Conservation (phyloP, 2,113 vertebrate genomes). For the Podocnemis expansa region DNA sequence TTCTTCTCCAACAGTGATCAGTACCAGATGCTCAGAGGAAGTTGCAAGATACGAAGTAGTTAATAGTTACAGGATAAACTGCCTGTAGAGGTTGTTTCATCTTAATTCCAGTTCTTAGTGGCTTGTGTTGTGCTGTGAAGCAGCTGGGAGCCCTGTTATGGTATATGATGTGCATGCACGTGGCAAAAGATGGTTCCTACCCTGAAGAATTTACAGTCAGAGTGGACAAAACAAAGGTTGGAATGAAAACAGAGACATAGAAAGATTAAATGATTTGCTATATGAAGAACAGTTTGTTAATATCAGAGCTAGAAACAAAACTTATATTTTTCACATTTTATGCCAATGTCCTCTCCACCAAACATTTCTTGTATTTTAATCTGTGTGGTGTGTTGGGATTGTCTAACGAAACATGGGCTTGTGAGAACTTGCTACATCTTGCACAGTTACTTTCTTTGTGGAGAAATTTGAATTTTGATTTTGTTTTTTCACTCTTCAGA, state of each 20-base stretch:
- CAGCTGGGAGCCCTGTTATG: not conserved
- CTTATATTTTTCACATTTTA: not conserved
- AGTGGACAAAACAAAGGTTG: not conserved
- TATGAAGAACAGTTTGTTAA: not conserved
- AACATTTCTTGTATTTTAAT: not conserved
- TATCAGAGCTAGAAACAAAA: not conserved
- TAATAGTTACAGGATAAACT: not conserved
- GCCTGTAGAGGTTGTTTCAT: not conserved
- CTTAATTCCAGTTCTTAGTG: not conserved
- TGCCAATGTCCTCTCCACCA: not conserved
- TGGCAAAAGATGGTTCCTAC: not conserved
- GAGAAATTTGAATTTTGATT: not conserved
- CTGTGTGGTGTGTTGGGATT: not conserved
- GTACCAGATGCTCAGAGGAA: not conserved
- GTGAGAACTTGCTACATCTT: not conserved
- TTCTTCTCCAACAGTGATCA: not conserved
- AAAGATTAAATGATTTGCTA: not conserved
- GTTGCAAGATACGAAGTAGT: not conserved
- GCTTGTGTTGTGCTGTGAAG: not conserved
- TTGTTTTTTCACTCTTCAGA: slow-evolving; percentile 70
- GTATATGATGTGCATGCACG: not conserved
- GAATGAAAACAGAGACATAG: not conserved
- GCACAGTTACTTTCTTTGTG: rapidly evolving
- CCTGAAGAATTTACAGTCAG: not conserved
- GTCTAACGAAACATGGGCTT: not conserved